A percentile compares a stretch with the other conserved stretches of the same genome.
Conservation (phyloP, 2,113 vertebrate genomes). For the Tetrax tetrax region DNA sequence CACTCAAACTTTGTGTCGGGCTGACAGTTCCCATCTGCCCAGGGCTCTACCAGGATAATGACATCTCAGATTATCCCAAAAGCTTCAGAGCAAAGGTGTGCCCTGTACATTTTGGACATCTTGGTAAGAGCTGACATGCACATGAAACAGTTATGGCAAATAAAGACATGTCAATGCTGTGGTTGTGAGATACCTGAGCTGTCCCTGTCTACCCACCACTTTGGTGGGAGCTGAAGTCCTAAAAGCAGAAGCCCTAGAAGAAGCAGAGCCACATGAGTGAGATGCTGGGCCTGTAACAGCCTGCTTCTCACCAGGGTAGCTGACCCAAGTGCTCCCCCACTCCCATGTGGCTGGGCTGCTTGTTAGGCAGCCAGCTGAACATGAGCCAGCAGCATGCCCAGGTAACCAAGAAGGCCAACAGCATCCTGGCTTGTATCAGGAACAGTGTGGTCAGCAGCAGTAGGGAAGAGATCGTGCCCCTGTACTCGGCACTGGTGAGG, state of each 20-base stretch:
- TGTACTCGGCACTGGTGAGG: no score
- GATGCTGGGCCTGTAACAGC: background rate
- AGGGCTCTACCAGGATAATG: background rate
- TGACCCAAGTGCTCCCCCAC: background rate
- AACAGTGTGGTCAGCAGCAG: no score
- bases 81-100: background rate
- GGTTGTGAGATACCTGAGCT: background rate
- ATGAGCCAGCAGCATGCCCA: no score
- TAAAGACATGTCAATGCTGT: background rate
- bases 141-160: background rate
- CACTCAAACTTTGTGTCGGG: background rate
- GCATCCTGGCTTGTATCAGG: no score
- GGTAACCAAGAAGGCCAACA: no score
- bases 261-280: background rate
- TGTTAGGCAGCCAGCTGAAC: no score
- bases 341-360: background rate
- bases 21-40: background rate
- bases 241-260: background rate
- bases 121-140: background rate
- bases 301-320: background rate
- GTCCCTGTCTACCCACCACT: rapidly evolving
- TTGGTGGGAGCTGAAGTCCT: background rate
- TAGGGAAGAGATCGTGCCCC: no score
- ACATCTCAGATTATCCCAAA: background rate
- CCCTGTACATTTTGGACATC: background rate